Conservation (phyloP, 1,140 invertebrate genomes). For the Zaprionus ornatus region DNA sequence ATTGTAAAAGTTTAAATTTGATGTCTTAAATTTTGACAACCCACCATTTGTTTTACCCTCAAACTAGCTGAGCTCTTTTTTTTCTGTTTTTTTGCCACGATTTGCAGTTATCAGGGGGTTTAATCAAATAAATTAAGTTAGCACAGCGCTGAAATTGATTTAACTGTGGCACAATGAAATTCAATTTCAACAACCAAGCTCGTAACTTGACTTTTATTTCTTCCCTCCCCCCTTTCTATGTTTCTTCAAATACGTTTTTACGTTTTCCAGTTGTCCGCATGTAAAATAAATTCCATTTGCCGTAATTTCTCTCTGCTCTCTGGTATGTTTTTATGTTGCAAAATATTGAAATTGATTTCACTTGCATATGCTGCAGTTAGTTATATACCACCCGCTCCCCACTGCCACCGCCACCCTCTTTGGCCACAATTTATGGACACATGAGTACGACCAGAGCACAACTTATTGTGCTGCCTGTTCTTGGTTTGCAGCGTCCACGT, state of each 20-base stretch:
- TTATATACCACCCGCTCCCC: not conserved
- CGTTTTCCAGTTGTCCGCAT: slow-evolving; percentile 24
- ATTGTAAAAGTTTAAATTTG: slow-evolving; percentile 54
- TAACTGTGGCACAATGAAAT: slow-evolving; percentile 57
- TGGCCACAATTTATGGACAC: slow-evolving; percentile 59
- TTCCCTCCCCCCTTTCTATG: not conserved
- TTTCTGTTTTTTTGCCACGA: not conserved
- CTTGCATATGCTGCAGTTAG: slow-evolving; percentile 66
- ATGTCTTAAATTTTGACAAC: slow-evolving; percentile 63
- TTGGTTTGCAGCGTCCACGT: slow-evolving; percentile 29
- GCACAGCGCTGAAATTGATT: slow-evolving; percentile 55
- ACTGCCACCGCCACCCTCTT: not conserved
- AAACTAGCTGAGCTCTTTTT: not conserved
- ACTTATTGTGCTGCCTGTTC: slow-evolving; percentile 30
- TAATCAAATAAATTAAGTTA: slow-evolving; percentile 27
- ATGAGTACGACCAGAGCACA: slow-evolving; percentile 13
- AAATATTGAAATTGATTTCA: slow-evolving; percentile 75
- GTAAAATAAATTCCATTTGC: slow-evolving; percentile 70
- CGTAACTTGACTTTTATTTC: slow-evolving; percentile 22
- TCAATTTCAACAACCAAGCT: slow-evolving; percentile 54
- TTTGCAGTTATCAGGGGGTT: not conserved
- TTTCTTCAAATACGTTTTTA: not conserved
- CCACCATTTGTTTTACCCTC: slow-evolving; percentile 33
- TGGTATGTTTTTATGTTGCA: slow-evolving; percentile 64
- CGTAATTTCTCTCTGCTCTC: slow-evolving; percentile 48